These are phyloP conservation scores for Laticauda colubrina DNA, from an alignment of 2,113 vertebrate genomes.

Conservation along the genomic window DNA sequence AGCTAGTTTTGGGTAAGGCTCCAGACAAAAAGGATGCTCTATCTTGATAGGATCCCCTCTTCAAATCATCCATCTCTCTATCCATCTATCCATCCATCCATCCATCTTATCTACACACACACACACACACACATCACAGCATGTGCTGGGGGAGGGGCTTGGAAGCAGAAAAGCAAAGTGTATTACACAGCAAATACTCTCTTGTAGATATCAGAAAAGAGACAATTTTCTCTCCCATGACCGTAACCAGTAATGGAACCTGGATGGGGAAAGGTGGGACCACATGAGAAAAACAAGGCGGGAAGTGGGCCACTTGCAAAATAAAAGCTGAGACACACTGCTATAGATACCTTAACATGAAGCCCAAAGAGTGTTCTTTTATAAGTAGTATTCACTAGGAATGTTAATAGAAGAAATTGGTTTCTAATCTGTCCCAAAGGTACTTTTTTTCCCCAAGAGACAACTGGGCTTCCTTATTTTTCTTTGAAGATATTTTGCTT, in stretches of 20 bases:
- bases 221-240: background rate
- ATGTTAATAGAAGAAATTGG: background rate
- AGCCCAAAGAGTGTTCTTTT: background rate
- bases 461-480: too few relatives aligned
- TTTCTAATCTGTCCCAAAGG: background rate
- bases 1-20: background rate
- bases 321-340: background rate
- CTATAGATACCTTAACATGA: background rate
- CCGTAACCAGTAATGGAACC: background rate
- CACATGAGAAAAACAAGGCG: background rate
- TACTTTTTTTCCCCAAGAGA: too few relatives aligned
- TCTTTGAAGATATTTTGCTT: too few relatives aligned
- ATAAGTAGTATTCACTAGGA: background rate
- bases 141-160: background rate
- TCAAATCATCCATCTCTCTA: background rate
- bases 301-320: background rate
- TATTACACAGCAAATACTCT: background rate
- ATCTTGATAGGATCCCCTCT: background rate
- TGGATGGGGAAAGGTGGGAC: background rate
- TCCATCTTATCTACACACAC: too few relatives aligned
- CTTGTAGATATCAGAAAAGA: background rate
- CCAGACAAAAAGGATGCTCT: background rate
- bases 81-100: too few relatives aligned
- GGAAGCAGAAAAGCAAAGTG: background rate
- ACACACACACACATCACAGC: background rate